Evolutionary conservation across 2,888 invertebrate species (phyloP).

Genomic region (Sesia apiformis): DNA sequence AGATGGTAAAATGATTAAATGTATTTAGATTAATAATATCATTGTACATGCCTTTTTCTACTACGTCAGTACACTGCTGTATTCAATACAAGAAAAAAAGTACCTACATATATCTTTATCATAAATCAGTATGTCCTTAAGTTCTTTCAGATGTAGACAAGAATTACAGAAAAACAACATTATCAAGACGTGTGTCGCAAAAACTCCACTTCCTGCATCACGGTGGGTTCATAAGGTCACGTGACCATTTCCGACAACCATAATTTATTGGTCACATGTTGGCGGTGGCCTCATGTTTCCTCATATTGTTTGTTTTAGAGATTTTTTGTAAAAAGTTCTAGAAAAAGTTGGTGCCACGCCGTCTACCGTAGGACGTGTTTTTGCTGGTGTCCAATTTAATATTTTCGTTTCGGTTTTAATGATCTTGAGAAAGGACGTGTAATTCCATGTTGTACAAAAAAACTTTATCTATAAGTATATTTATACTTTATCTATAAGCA

Average conservation of each 20-base stretch:
- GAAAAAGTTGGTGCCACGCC: conserved; percentile 56
- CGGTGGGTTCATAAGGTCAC: conserved; percentile 4
- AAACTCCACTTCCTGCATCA: background rate
- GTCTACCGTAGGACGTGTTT: conserved; percentile 27
- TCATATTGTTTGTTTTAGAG: conserved; percentile 10
- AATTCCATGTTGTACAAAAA: no score
- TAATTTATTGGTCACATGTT: conserved; percentile 46
- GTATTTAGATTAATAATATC: no score
- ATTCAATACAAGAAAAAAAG: no score
- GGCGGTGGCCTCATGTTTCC: conserved; percentile 9
- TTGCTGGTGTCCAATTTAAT: background rate
- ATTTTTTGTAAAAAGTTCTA: conserved; percentile 2
- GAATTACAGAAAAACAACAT: background rate
- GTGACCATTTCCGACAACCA: conserved; percentile 46
- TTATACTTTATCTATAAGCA: no score
- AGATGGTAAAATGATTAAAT: no score
- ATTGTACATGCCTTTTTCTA: no score
- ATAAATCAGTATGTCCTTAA: no score
- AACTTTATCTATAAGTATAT: no score
- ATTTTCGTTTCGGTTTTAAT: conserved; percentile 5
- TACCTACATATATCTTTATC: no score
- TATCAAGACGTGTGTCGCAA: background rate
- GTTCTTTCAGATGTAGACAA: background rate
- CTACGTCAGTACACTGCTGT: no score
- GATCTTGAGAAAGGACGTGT: conserved; percentile 6